A percentile compares a stretch with the other conserved stretches of the same genome.
Conservation (phyloP, 2,113 vertebrate species). For the Pitta sordida region DNA sequence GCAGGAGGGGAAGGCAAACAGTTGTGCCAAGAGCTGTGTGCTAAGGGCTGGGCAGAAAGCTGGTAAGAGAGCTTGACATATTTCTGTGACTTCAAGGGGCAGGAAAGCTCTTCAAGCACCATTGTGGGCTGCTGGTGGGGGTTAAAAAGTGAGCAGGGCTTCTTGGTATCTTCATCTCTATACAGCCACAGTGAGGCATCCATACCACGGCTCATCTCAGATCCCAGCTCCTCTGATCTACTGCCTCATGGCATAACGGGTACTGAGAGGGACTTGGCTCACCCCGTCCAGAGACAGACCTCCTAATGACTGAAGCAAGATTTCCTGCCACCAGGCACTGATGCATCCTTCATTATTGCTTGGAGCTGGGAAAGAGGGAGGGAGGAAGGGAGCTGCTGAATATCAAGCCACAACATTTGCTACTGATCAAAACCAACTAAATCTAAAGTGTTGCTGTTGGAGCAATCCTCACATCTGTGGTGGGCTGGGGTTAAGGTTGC, state of each 20-base stretch:
- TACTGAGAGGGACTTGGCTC: neutral
- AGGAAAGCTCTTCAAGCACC: neutral
- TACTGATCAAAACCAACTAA: neutral
- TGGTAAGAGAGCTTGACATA: neutral
- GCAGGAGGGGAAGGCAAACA: neutral
- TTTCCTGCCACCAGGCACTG: neutral
- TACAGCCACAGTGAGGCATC: neutral
- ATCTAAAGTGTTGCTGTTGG: neutral
- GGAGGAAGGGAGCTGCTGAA: neutral
- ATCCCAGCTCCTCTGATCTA: neutral
- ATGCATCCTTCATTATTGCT: neutral
- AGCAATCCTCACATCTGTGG: neutral
- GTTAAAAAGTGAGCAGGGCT: neutral
- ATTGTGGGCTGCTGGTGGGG: neutral
- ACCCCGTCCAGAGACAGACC: fast-evolving
- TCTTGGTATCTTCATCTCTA: neutral
- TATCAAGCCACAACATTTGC: neutral
- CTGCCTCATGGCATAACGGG: neutral
- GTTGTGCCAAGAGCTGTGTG: neutral
- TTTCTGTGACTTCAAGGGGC: neutral
- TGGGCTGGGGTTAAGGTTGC: neutral
- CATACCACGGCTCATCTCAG: fast-evolving
- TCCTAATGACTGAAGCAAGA: neutral
- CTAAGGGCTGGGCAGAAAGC: neutral
- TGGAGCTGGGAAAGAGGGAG: neutral